Evolutionary conservation across 2,113 vertebrate species (phyloP), one percentile per base, ranked within the genome.

Genomic region (Chitala chitala): DNA sequence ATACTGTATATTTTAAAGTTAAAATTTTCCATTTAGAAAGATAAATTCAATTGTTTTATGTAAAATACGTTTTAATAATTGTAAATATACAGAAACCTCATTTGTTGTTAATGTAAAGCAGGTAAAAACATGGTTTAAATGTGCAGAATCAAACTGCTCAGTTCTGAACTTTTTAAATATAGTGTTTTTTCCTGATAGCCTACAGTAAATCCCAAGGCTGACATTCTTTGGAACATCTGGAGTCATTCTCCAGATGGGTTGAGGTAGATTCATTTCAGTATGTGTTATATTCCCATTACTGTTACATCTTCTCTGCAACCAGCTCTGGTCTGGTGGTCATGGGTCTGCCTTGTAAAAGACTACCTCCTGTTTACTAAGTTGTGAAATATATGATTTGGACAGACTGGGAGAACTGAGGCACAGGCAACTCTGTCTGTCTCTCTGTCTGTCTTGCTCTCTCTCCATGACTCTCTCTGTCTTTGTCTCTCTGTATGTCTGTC

Each of bases 261-360:
- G 22, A 56, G 59, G 22, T 75, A 44, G 51, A 44, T 73, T 81
- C 77, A 82, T 80, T 78, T 84, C 73, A 84, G 73, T 59, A 55
- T 77, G 81, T 82, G 84, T 87, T 83, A 74, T 81, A 75, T 85
- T 85, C 84, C 73, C 76, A 78, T 80, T 76, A 64, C 71, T 78
- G 76, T 80, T 76, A 75, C 46, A 54, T 79, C 59, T 9, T 51
- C 78, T 71, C 50, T 1, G 26, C 33, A 2, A 17, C 53, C n/a
- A 44, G 10, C 29, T 40, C 54, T 72, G 40, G 9, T 10, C 4
- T 69, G n/a, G 68, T 51, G 51, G 75, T 71, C 44, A 68, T 42
- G n/a, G 33, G 58, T 38, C 42, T 3, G n/a, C 65, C 5, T 1
- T 5, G 58, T 75, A 77, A 81, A 76, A 83, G 78, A 77, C 53